Conservation (phyloP, 2,797 vertebrate species). For the Novumbra hubbsi region DNA sequence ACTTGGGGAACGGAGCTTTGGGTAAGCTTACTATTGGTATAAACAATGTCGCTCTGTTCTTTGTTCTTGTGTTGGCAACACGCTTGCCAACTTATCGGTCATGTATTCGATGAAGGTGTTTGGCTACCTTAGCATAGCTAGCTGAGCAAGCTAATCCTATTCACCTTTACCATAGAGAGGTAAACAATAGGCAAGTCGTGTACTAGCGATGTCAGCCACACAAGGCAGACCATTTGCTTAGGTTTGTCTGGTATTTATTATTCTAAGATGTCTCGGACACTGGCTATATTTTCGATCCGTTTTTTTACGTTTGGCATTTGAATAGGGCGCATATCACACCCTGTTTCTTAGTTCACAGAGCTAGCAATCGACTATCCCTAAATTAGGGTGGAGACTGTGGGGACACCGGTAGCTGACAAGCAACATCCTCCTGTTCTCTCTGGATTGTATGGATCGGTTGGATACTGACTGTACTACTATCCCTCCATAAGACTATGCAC, state of each 20-base stretch:
- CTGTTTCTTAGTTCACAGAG: conserved; percentile 8
- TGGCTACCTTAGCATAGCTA: conserved; percentile 53
- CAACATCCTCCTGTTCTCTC: not conserved
- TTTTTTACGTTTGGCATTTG: not conserved
- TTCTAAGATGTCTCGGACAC: not conserved
- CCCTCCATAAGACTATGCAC: conserved; percentile 41
- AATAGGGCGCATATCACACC: conserved; percentile 9
- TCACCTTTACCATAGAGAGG: conserved; percentile 60
- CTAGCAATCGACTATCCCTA: not conserved
- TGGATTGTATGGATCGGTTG: not conserved
- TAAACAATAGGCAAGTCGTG: conserved; percentile 60
- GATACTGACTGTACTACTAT: not conserved
- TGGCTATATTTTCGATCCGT: not conserved
- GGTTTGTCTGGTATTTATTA: not conserved
- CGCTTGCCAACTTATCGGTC: conserved; percentile 4
- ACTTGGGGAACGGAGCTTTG: conserved; percentile 87
- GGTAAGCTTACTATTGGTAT: conserved; percentile 65
- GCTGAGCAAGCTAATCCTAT: conserved; percentile 55
- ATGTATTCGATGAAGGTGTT: conserved; percentile 56
- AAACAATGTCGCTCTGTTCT: conserved; percentile 16
- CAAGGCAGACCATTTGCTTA: not conserved
- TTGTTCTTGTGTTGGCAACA: conserved; percentile 22
- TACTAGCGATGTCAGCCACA: conserved; percentile 1
- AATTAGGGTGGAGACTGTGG: not conserved
- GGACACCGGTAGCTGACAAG: not conserved